A percentile compares a stretch with the other conserved stretches of the same genome.
phyloP scores from a whole-genome alignment of 2,113 vertebrate species.

The Rostratula benghalensis region DNA sequence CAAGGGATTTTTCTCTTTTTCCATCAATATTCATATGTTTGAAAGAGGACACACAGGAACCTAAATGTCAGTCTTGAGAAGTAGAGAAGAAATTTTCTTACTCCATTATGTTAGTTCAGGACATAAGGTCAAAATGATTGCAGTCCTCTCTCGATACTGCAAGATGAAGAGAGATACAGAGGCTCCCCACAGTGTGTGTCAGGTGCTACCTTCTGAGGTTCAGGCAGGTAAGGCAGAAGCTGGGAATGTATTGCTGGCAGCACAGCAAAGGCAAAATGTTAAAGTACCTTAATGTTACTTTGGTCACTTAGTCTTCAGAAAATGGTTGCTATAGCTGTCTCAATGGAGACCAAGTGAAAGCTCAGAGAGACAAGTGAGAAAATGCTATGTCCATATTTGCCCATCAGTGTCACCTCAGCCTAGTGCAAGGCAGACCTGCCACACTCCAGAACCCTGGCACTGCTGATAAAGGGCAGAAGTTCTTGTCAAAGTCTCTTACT shows the following conservation, averaged over 20 bases:
- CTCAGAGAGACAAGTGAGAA: neutral
- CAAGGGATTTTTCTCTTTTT: neutral
- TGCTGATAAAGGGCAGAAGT: neutral
- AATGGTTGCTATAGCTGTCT: neutral
- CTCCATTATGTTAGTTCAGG: neutral
- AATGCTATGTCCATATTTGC: neutral
- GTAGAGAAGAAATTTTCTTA: neutral
- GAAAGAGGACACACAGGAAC: neutral
- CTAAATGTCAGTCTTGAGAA: neutral
- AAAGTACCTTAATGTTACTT: neutral
- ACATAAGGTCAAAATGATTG: neutral
- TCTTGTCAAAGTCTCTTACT: neutral
- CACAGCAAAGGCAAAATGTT: neutral
- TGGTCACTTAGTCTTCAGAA: neutral
- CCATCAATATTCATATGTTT: neutral
- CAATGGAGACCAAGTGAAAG: neutral
- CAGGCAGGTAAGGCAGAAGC: neutral
- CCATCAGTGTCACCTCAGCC: neutral
- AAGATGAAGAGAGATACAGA: neutral
- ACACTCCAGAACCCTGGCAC: accelerated
- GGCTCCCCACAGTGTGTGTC: neutral
- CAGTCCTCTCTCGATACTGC: neutral
- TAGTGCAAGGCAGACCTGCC: neutral
- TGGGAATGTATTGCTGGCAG: neutral
- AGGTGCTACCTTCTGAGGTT: neutral